Evolutionary conservation across 2,888 invertebrate genomes (phyloP), one percentile per base, ranked within the genome.

Genomic region (Myopa testacea): DNA sequence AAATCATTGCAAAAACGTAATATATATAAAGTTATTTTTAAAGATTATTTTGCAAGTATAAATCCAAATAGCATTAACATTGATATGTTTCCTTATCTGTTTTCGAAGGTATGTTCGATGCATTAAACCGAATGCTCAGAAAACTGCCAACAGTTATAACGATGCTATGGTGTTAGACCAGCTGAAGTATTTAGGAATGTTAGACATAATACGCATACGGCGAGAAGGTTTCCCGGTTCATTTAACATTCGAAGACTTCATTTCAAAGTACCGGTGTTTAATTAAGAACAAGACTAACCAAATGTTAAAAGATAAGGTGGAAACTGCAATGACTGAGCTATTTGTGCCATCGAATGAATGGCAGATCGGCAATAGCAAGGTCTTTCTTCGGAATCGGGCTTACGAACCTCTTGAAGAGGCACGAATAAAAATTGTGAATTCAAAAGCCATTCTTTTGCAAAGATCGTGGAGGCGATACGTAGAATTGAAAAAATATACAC

Each of bases 201-300:
- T 96, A 87, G 97, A 97, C 88, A 97, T 97, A 82, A 97, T 97
- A 83, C 92, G 96, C 80, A 97, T 97, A 81, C 91, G 97, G 6
- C 94, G 95, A 84, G 96, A 97, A 88, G 97, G 97, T 4, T 97
- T 93, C 89, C 97, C 97, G 0, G 93, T 96, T 81, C 97, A 97
- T 86, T 91, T 96, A 89, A 91, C 93, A 40, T 93, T 95, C 85
- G 91, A 92, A 76, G 93, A 94, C 82, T 97, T 97, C 88, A 91
- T 94, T 45, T 90, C 91, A 78, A 92, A 95, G 75, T 97, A 96
- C 88, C 92, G 94, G 81, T 96, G 96, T 86, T 90, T 96, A 80
- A 84, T 87, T 14, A 84, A 84, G 81, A 83, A 85, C 60, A 88
- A 86, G 70, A 80, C 83, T 50, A 81, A 82, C 45, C 78, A 85